These are phyloP conservation scores for Gasterosteus nipponicus DNA, from an alignment of 2,113 vertebrate species.

Conservation along the genomic window DNA sequence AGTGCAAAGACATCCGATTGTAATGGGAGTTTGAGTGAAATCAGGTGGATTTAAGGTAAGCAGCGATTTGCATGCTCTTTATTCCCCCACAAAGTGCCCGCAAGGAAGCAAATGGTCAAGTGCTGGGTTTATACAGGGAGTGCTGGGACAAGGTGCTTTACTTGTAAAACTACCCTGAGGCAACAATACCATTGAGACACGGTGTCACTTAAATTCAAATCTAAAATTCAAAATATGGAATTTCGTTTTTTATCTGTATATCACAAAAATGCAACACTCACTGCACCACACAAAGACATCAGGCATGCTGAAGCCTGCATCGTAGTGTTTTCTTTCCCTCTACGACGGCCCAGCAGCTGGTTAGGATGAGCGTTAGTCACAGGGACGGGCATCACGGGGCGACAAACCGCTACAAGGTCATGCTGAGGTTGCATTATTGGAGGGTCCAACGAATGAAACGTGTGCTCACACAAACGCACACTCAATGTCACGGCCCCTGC, in stretches of 20 bases:
- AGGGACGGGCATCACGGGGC: slow-evolving; percentile 47
- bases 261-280: not conserved
- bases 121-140: not conserved
- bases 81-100: not conserved
- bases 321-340: slow-evolving; percentile 26
- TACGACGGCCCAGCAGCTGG: slow-evolving; percentile 36
- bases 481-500: not conserved
- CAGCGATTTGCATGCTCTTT: not conserved
- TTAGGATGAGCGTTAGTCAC: slow-evolving; percentile 56
- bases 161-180: slow-evolving; percentile 30
- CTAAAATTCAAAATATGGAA: not conserved
- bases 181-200: not conserved
- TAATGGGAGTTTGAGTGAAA: not conserved
- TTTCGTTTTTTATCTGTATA: not conserved
- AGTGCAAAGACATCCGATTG: not conserved
- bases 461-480: slow-evolving; percentile 23
- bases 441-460: slow-evolving; percentile 29
- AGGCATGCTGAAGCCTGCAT: not conserved
- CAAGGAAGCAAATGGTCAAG: slow-evolving; percentile 3
- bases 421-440: slow-evolving; percentile 35
- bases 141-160: slow-evolving; percentile 11
- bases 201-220: not conserved
- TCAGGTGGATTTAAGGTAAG: not conserved
- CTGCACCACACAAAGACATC: not conserved
- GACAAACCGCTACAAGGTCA: slow-evolving; percentile 61